A percentile compares a stretch with the other conserved stretches of the same genome.
Conservation (phyloP, 2,888 invertebrate species). For the Koerneria pararmatus region DNA sequence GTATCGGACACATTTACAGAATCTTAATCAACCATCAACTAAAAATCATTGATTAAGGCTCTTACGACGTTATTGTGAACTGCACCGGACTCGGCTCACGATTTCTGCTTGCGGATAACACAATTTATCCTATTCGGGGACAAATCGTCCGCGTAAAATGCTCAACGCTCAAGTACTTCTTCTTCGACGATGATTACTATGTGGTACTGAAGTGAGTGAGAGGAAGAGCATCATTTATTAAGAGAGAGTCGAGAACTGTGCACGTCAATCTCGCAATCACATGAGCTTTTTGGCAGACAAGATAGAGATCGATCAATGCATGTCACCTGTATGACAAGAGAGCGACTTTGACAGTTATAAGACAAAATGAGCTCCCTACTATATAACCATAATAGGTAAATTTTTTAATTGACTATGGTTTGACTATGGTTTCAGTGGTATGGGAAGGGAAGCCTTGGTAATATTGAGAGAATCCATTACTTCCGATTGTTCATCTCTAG, state of each 20-base stretch:
- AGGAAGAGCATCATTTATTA: neutral
- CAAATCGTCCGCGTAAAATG: conserved; percentile 35
- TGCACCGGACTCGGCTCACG: conserved; percentile 74
- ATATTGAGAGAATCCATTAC: no score
- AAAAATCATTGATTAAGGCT: conserved; percentile 9
- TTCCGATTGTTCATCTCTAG: no score
- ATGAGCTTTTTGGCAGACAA: neutral
- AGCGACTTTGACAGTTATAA: no score
- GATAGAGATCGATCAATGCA: neutral
- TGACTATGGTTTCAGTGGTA: no score
- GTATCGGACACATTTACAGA: neutral
- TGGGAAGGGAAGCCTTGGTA: no score
- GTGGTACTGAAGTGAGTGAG: conserved; percentile 74
- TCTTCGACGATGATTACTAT: conserved; percentile 69
- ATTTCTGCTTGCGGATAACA: conserved; percentile 68
- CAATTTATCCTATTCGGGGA: conserved; percentile 67
- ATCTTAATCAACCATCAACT: neutral
- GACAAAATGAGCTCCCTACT: no score
- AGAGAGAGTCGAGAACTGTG: neutral
- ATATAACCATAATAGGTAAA: no score
- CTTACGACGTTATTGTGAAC: conserved; percentile 70
- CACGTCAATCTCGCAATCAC: neutral
- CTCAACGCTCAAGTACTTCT: conserved; percentile 68
- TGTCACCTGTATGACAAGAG: neutral
- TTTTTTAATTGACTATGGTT: no score